Evolutionary conservation across 2,888 invertebrate genomes (phyloP), one percentile per base, ranked within the genome.

Genomic region (Plusia festucae): DNA sequence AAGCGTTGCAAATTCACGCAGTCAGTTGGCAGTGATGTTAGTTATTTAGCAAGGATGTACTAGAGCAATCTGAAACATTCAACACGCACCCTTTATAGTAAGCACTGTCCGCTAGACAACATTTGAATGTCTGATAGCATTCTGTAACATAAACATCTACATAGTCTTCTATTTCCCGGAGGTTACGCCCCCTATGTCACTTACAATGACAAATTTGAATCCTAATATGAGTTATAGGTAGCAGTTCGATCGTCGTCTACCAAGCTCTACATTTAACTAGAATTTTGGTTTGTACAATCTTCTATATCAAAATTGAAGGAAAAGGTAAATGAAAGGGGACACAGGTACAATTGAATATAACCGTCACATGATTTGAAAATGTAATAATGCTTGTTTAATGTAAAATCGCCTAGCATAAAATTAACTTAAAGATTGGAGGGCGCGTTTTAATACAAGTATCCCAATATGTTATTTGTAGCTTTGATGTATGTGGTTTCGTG

Each of bases 401-500:
- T 40, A 15, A 40, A 40, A 40, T n/a, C 4, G 40, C 1, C n/a
- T 6, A 6, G 7, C n/a, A 5, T 40, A 3, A 15, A n/a, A 40
- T 16, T 18, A 7, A 20, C 16, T 3, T 49, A 11, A n/a, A 40
- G 0, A 5, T n/a, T 15, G 7, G 4, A 40, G 40, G n/a, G 40
- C n/a, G 46, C 7, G 18, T 11, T 49, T 64, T 55, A 8, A 44
- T 44, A 18, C 20, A 15, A 49, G 4, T 8, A 44, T n/a, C 15
- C 13, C 46, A 18, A 20, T 13, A 51, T 59, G 40, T 22, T 53
- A n/a, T n/a, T 63, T 40, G 52, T 44, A 59, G 57, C 51, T 18
- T 65, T 30, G 7, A 34, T 52, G 55, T 60, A 65, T 44, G 54
- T 68, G 64, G 60, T 70, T 68, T 65, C 60, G 65, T 69, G 66